Evolutionary conservation across 2,888 invertebrate genomes (phyloP).

Genomic region (Resseliella maxima): DNA sequence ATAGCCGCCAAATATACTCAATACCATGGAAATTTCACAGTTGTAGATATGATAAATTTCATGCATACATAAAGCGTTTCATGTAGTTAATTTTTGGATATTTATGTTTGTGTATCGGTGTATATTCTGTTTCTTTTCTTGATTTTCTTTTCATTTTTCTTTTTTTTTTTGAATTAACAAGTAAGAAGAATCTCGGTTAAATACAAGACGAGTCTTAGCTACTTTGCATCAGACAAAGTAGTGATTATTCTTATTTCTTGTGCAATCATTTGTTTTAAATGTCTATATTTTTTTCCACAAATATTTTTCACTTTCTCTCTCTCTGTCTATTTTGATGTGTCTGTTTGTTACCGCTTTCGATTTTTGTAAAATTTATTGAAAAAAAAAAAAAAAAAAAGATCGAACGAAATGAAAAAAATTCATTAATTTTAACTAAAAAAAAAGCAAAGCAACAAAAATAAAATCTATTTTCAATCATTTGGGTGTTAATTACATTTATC

Average conservation of each 20-base stretch:
- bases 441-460: neutral
- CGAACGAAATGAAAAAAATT: neutral
- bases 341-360: slow-evolving; percentile 44
- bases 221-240: slow-evolving; percentile 41
- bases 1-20: too few species aligned
- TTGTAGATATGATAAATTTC: neutral
- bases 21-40: neutral
- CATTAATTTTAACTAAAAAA: neutral
- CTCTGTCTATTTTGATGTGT: slow-evolving; percentile 45
- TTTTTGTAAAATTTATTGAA: slow-evolving; percentile 24
- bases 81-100: neutral
- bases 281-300: neutral
- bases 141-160: too few species aligned
- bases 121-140: too few species aligned
- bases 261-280: neutral
- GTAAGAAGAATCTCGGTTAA: neutral
- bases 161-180: neutral
- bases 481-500: neutral
- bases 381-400: neutral
- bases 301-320: slow-evolving; percentile 38
- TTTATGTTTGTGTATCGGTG: slow-evolving; percentile 47
- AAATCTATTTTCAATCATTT: slow-evolving; percentile 16
- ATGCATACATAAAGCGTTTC: slow-evolving; percentile 30
- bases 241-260: slow-evolving; percentile 29
- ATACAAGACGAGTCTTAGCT: neutral